phyloP scores from a whole-genome alignment of 2,888 invertebrate species.

The Rhingia campestris region DNA sequence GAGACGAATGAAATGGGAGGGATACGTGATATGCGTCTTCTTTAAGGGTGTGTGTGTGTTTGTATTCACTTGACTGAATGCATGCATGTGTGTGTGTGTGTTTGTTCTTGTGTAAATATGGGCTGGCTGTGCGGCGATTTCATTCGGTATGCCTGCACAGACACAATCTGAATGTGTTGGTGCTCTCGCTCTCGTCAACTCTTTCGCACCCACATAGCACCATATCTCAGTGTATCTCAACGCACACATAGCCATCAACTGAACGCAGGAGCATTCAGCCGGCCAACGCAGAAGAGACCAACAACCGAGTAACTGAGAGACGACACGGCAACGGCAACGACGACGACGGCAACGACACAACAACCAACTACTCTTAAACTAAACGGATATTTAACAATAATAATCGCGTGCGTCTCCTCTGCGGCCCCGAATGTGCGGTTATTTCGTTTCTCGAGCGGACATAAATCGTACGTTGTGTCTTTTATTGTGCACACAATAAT shows the following conservation, averaged over 20 bases:
- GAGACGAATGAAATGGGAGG: conserved; percentile 42
- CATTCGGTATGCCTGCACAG: conserved; percentile 12
- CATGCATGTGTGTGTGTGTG: background rate
- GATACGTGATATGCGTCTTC: conserved; percentile 20
- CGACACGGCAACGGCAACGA: conserved; percentile 27
- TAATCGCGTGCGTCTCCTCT: conserved; percentile 72
- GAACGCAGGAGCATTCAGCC: conserved; percentile 62
- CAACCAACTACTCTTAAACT: conserved; percentile 62
- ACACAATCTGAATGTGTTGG: conserved; percentile 20
- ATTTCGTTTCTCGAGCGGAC: conserved; percentile 63
- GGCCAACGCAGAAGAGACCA: conserved; percentile 56
- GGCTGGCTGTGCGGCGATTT: conserved; percentile 20
- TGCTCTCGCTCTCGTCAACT: conserved; percentile 41
- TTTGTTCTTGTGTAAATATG: conserved; percentile 7
- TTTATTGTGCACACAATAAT: conserved; percentile 37
- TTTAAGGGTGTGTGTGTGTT: conserved; percentile 7
- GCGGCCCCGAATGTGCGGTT: conserved; percentile 67
- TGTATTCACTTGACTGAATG: background rate
- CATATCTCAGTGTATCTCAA: conserved; percentile 47
- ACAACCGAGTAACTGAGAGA: conserved; percentile 42
- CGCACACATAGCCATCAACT: conserved; percentile 10
- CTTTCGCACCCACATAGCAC: conserved; percentile 66
- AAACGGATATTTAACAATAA: conserved; percentile 69
- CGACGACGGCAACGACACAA: conserved; percentile 34
- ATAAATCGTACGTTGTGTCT: conserved; percentile 57